A percentile compares a stretch with the other conserved stretches of the same genome.
phyloP scores from a whole-genome alignment of 2,888 invertebrate genomes.

The Iselma pallidipennis region DNA sequence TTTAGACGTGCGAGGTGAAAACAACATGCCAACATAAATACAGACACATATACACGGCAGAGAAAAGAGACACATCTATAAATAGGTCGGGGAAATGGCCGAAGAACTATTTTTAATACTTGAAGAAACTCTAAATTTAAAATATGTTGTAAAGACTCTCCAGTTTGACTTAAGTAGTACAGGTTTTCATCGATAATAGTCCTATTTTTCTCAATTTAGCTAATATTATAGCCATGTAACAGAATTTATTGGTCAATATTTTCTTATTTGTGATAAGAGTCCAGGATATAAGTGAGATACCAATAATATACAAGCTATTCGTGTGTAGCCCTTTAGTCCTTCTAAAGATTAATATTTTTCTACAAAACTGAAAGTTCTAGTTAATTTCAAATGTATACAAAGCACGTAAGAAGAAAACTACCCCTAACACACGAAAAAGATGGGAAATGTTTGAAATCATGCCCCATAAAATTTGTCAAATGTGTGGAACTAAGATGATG shows the following conservation, averaged over 20 bases:
- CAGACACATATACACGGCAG: neutral
- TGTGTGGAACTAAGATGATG: neutral
- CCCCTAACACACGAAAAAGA: no score
- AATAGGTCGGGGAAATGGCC: neutral
- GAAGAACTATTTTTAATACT: neutral
- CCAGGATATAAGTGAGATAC: neutral
- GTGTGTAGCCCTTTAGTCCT: no score
- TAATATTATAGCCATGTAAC: neutral
- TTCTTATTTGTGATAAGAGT: neutral
- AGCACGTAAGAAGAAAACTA: neutral
- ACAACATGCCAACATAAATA: neutral
- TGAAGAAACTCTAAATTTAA: neutral
- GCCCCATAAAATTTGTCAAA: constrained; percentile 9
- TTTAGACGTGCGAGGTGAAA: neutral
- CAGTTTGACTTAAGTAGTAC: no score
- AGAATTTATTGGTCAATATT: neutral
- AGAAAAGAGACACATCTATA: neutral
- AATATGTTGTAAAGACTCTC: neutral
- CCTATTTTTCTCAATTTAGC: neutral
- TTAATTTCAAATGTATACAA: neutral
- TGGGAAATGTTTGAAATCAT: constrained; percentile 12
- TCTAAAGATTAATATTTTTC: no score
- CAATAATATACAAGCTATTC: no score
- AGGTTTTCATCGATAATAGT: neutral
- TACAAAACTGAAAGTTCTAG: no score